Evolutionary conservation across 2,113 vertebrate species (phyloP).

Genomic region (Oreochromis tanganicae): DNA sequence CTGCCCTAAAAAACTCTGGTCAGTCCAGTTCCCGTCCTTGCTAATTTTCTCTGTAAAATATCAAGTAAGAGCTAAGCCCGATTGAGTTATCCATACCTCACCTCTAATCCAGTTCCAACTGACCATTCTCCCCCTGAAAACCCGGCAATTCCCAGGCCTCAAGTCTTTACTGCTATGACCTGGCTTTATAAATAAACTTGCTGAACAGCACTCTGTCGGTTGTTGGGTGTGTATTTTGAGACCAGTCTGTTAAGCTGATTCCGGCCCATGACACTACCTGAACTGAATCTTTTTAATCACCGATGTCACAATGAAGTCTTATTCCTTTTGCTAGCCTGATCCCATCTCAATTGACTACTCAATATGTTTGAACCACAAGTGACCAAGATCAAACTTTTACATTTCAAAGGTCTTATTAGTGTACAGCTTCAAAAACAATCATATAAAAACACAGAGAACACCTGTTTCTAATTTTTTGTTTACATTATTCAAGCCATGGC

Average conservation of each 20-base stretch:
- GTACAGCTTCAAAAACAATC: background rate
- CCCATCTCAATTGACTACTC: background rate
- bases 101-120: background rate
- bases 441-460: background rate
- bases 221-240: background rate
- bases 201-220: background rate
- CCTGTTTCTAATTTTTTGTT: background rate
- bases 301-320: background rate
- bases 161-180: background rate
- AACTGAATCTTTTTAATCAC: background rate
- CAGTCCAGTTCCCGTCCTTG: background rate
- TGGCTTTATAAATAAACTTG: background rate
- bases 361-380: background rate
- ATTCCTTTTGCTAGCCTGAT: background rate
- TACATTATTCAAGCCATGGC: background rate
- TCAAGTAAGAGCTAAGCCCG: background rate
- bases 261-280: no score
- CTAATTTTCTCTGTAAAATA: background rate
- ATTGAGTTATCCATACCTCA: background rate
- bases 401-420: background rate
- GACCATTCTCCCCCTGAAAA: background rate
- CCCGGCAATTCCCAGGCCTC: background rate
- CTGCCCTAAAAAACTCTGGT: background rate
- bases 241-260: background rate
- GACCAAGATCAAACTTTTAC: background rate